Conservation (phyloP, 2,113 vertebrate species). For the Syngnathus floridae region DNA sequence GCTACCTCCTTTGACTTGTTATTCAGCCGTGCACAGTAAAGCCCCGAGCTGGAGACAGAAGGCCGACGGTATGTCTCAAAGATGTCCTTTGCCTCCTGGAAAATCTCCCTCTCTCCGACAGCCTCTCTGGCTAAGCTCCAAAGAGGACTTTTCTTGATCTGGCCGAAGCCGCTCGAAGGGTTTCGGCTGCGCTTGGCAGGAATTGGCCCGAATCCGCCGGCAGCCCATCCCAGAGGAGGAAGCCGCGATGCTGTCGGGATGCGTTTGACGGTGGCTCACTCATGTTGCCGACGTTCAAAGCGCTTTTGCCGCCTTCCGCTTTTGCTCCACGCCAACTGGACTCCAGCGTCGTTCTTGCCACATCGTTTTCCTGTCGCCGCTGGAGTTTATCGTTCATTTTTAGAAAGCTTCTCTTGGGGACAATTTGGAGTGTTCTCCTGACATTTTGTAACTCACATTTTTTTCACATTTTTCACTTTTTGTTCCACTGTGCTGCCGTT, state of each 20-base stretch:
- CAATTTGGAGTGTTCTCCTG: no score
- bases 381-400: neutral
- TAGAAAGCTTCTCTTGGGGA: no score
- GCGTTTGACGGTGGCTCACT: conserved; percentile 51
- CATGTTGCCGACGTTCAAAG: conserved; percentile 52
- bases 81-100: conserved; percentile 19
- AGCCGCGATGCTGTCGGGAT: conserved; percentile 31
- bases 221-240: conserved; percentile 54
- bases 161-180: conserved; percentile 45
- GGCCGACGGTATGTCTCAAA: conserved; percentile 17
- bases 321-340: conserved; percentile 2
- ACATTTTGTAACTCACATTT: no score
- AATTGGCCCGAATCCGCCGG: conserved; percentile 48
- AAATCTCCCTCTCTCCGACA: conserved; percentile 30
- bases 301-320: conserved; percentile 34
- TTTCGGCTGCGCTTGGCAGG: conserved; percentile 20
- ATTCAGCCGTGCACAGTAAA: conserved; percentile 15
- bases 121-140: conserved; percentile 30
- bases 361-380: neutral
- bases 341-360: neutral
- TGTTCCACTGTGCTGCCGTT: no score
- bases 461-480: no score
- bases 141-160: conserved; percentile 51
- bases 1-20: conserved; percentile 17
- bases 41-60: conserved; percentile 16